Evolutionary conservation across 2,113 vertebrate species (phyloP), one percentile per base, ranked within the genome.

Genomic region (Nerophis lumbriciformis): DNA sequence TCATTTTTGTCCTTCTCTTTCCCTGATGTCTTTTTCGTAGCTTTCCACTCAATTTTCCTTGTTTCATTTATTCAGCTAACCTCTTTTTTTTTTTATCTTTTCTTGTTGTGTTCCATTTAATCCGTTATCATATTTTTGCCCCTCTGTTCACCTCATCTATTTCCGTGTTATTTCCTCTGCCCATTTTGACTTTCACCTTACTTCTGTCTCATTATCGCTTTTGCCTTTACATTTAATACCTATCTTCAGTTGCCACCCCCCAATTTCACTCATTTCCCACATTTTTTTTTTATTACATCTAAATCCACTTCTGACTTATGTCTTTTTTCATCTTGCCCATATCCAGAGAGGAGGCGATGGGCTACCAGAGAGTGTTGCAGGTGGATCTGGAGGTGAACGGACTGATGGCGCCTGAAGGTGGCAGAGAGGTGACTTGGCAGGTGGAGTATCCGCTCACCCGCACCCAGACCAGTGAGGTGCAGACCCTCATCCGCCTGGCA

Each of bases 381-480:
- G 89, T 99, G 88, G 92, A 90, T 81, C 91, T 99, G 58, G 94
- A 98, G 79, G 90, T 99, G 13, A 85, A 94, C 72, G 91, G 92
- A 58, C 84, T 94, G 83, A 91, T 92, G 88, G 89, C 90, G 76
- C 91, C 92, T 6, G 91, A 93, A 0, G 93, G 92, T 50, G 90
- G 90, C 0, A 90, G 94, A 67, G 92, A 93, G 38, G 92, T 96
- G 77, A 90, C 87, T 4, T 99, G 96, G 96, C 95, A 98, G 89
- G 92, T 97, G 81, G 96, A 99, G 50, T 97, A 98, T 63, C 94
- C 94, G 0, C 89, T 83, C n/a, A 92, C 77, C 1, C 90, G 90
- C 2, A 79, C 89, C 16, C 71, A 88, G 50, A 88, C 90, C 1
- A 91, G 88, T 21, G 84, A 91, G 3, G 88, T 93, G 5, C 82